These are phyloP conservation scores for Bufo gargarizans DNA, from an alignment of 2,113 vertebrate species.

Conservation along the genomic window DNA sequence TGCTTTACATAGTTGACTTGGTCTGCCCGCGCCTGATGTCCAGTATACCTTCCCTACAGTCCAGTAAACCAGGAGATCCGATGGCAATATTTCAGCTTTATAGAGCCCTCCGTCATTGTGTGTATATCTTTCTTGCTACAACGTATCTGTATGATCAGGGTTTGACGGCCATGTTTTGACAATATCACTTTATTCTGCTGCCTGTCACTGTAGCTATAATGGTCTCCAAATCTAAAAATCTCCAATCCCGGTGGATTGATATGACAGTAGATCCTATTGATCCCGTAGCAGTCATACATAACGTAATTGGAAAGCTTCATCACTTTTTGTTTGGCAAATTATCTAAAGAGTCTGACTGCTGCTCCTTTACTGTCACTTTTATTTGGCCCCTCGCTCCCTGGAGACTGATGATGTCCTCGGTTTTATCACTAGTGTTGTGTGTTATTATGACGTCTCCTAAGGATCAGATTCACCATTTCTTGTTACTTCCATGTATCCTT, in stretches of 20 bases:
- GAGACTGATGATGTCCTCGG: not conserved
- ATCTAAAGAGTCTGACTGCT: not conserved
- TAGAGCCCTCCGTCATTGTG: not conserved
- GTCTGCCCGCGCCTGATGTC: too few species aligned
- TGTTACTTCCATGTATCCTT: not conserved
- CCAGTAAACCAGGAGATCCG: not conserved
- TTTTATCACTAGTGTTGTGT: not conserved
- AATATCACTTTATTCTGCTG: not conserved
- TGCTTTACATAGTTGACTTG: too few species aligned
- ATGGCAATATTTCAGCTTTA: not conserved
- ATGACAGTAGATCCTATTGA: slow-evolving; percentile 19
- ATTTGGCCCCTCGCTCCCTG: not conserved
- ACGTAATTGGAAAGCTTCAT: not conserved
- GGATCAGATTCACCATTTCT: not conserved
- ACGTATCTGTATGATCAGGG: not conserved
- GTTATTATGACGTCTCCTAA: not conserved
- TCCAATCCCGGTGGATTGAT: not conserved
- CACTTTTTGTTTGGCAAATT: not conserved
- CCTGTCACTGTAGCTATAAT: not conserved
- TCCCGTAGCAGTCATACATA: slow-evolving; percentile 1
- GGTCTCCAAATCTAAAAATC: not conserved
- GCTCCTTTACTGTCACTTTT: slow-evolving; percentile 11
- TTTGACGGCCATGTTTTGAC: not conserved
- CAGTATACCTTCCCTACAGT: not conserved
- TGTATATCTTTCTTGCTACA: not conserved